Evolutionary conservation across 1,140 invertebrate genomes (phyloP), one percentile per base, ranked within the genome.

Genomic region (Palaemon carinicauda): DNA sequence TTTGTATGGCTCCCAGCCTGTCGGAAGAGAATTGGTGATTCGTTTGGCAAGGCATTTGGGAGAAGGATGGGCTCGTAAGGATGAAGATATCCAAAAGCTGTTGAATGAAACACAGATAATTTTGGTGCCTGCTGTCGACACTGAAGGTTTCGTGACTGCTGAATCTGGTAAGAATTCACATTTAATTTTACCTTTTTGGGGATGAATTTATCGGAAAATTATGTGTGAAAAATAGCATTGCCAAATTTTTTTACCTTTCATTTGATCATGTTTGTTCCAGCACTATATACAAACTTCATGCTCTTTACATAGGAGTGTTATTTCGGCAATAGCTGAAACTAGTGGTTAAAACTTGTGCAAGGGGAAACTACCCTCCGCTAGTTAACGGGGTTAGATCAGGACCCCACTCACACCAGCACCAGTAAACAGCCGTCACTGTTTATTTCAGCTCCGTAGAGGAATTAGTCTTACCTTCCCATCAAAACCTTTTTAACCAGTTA

Each of bases 1-100:
- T 31, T 90, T 98, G 41, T 96, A 96, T 91, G 95, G 94, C 9
- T 95, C 96, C 12, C 95, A 98, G 90, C 95, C 96, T 1, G 91
- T 96, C 19, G 97, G 96, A 0, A 93, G 96, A 84, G 97, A 98
- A 91, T 93, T 98, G 50, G 91, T 96, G 0, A 90, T 98, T 0
- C 94, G 97, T 91, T 93, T 98, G 71, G 94, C 95, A 0, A 93
- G 96, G 0, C 97, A 98, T 92, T 92, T 98, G 19, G 90, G 95
- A 14, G 94, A 92, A 78, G 96, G 95, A 1, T 94, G 95, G 91
- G 91, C 92, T 54, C 92, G 94, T 33, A 93, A 94, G 14, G 93
- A 97, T 90, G 93, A 94, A 0, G 90, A 93, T 1, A 94, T 95
- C 31, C 91, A 92, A 2, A 91, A 92, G 4, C 91, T 98, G 52